Conservation (phyloP, 2,888 invertebrate species). For the Rhodophaea formosa region DNA sequence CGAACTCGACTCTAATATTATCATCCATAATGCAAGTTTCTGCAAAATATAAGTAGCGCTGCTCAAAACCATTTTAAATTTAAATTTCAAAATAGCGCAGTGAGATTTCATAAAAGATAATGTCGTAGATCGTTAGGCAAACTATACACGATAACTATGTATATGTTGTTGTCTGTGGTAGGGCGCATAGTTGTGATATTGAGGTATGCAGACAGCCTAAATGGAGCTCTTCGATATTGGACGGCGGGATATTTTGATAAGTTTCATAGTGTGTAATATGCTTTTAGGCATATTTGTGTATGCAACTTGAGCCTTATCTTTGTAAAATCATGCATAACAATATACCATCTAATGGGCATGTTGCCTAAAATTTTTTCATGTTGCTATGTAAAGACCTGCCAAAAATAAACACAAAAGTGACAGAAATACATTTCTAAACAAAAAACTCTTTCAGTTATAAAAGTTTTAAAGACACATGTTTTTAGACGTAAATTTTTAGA, state of each 20-base stretch:
- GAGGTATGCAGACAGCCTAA: slow-evolving; percentile 71
- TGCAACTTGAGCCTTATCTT: too few species aligned
- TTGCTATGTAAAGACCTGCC: too few species aligned
- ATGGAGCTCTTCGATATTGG: slow-evolving; percentile 45
- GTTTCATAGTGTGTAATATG: background rate
- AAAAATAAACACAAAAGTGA: too few species aligned
- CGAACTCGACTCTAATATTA: too few species aligned
- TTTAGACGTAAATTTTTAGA: too few species aligned
- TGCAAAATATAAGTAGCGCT: background rate
- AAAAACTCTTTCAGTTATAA: too few species aligned
- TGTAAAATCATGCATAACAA: too few species aligned
- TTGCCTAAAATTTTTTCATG: too few species aligned
- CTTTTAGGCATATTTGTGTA: background rate
- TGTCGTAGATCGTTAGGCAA: slow-evolving; percentile 40
- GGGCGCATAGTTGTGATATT: slow-evolving; percentile 70
- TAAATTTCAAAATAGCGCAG: slow-evolving; percentile 8
- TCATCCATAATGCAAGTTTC: background rate
- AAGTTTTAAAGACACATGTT: too few species aligned
- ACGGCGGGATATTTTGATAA: slow-evolving; percentile 48
- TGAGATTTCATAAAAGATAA: slow-evolving; percentile 36
- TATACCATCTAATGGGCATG: too few species aligned
- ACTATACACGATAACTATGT: slow-evolving; percentile 30
- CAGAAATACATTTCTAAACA: too few species aligned
- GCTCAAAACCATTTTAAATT: slow-evolving; percentile 5
- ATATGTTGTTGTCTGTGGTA: slow-evolving; percentile 30